Conservation (phyloP, 2,113 vertebrate species). For the Eidolon helvum region DNA sequence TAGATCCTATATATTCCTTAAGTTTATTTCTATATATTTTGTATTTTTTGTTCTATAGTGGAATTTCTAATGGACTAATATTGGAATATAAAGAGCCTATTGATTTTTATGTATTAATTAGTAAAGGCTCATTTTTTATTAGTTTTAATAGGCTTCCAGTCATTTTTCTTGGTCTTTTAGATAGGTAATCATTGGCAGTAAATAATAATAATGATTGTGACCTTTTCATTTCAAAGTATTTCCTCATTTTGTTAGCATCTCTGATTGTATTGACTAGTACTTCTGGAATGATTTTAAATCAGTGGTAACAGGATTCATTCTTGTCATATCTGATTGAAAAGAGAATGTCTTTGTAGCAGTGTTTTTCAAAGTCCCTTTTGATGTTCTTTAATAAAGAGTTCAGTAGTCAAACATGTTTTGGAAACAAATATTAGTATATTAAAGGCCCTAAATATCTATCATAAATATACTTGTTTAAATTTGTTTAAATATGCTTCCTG, state of each 20-base stretch:
- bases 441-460: background rate
- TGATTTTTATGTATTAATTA: background rate
- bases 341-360: background rate
- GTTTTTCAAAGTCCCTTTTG: background rate
- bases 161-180: background rate
- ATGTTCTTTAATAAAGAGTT: background rate
- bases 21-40: slow-evolving; percentile 15
- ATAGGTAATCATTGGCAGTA: background rate
- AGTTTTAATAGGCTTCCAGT: background rate
- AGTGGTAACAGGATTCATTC: background rate
- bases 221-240: background rate
- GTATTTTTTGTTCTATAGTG: background rate
- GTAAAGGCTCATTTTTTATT: background rate
- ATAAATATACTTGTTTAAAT: background rate
- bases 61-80: background rate
- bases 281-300: background rate
- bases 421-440: background rate
- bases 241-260: background rate
- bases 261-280: background rate
- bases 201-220: background rate
- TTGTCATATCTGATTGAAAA: background rate
- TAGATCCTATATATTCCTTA: background rate
- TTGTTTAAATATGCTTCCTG: background rate
- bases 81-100: background rate
- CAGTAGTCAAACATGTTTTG: background rate